Percentiles rank a stretch among this genome's conserved stretches.
Conservation (phyloP, 1,140 invertebrate species). For the Geopemphigus sp. region DNA sequence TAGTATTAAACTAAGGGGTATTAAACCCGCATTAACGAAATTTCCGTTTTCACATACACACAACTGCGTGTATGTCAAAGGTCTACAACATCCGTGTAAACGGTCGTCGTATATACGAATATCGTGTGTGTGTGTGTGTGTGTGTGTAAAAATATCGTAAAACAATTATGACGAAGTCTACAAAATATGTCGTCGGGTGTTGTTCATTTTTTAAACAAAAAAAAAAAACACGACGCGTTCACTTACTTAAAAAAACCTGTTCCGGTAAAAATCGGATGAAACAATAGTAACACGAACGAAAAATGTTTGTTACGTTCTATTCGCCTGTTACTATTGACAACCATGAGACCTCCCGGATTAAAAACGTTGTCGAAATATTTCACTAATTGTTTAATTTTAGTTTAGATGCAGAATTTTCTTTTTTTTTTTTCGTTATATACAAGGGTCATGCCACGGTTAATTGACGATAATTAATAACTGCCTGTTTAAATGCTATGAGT, state of each 20-base stretch:
- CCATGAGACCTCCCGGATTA: constrained; percentile 13
- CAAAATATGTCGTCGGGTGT: neutral
- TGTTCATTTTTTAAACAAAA: neutral
- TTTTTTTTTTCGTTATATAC: constrained; percentile 29
- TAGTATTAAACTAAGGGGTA: too few species aligned
- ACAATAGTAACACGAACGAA: neutral
- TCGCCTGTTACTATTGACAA: neutral
- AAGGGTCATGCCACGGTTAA: constrained; percentile 31
- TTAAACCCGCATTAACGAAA: too few species aligned
- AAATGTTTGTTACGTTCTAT: constrained; percentile 1
- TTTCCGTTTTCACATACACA: too few species aligned
- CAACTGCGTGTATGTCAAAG: too few species aligned
- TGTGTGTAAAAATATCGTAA: too few species aligned
- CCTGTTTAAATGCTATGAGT: constrained; percentile 19
- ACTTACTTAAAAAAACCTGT: constrained; percentile 10
- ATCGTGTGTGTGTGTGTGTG: too few species aligned
- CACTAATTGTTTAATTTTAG: constrained; percentile 29
- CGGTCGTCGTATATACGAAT: too few species aligned
- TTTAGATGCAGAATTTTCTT: constrained; percentile 22
- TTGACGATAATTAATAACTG: constrained; percentile 41
- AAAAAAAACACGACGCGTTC: neutral
- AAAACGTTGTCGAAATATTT: constrained; percentile 29
- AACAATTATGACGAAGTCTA: too few species aligned
- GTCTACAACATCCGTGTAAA: too few species aligned
- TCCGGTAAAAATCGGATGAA: neutral